Evolutionary conservation across 2,113 vertebrate species (phyloP).

Genomic region (Chaetura pelagica): DNA sequence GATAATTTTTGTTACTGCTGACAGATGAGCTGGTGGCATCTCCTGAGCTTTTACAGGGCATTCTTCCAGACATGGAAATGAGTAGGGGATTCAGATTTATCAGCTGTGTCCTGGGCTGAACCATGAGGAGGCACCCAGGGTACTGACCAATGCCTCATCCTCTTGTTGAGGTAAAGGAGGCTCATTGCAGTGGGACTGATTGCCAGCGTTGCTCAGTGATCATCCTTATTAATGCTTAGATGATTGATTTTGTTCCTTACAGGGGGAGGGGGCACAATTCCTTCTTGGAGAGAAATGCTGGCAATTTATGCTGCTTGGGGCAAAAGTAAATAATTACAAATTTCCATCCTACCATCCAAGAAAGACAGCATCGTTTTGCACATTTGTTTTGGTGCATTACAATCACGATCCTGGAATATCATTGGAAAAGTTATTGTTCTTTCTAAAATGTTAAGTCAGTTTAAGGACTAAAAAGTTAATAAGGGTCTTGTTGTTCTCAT

Average conservation of each 20-base stretch:
- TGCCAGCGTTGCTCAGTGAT: neutral
- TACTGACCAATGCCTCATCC: rapidly evolving
- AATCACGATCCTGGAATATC: neutral
- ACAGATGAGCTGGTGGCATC: neutral
- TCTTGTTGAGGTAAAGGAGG: neutral
- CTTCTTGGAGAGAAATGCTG: neutral
- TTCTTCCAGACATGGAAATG: neutral
- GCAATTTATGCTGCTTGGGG: neutral
- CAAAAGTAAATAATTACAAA: conserved; percentile 44
- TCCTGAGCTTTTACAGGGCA: neutral
- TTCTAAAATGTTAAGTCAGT: conserved; percentile 32
- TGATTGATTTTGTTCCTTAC: neutral
- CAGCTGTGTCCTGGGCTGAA: neutral
- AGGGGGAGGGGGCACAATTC: neutral
- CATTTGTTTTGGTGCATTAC: neutral
- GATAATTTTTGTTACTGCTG: neutral
- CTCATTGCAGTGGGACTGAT: neutral
- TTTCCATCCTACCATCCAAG: conserved; percentile 59
- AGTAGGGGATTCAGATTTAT: neutral
- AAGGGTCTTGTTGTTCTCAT: conserved; percentile 9
- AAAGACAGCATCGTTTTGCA: conserved; percentile 1
- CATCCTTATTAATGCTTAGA: neutral
- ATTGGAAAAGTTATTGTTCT: conserved; percentile 35
- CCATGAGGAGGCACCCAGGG: too few species aligned
- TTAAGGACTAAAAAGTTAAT: conserved; percentile 39